phyloP scores from a whole-genome alignment of 2,113 vertebrate genomes.

The Pseudois nayaur region DNA sequence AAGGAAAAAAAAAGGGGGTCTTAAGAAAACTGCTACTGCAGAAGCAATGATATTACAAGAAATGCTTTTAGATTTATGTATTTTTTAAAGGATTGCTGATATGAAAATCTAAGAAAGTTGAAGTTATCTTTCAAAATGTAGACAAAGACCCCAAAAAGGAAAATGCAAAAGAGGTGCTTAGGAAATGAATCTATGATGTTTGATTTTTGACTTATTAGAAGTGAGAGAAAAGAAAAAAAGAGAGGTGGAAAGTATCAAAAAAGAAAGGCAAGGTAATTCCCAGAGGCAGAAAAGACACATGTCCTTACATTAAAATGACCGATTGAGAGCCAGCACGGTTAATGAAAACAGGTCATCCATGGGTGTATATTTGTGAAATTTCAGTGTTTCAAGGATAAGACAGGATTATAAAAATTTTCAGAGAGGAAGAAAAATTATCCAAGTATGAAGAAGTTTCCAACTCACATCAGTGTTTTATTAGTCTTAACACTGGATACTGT shows the following conservation, averaged over 20 bases:
- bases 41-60: neutral
- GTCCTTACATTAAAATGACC: neutral
- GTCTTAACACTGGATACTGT: neutral
- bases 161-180: neutral
- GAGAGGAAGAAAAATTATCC: neutral
- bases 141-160: neutral
- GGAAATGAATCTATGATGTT: neutral
- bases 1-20: neutral
- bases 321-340: neutral
- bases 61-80: neutral
- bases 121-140: neutral
- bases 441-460: neutral
- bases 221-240: neutral
- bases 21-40: neutral
- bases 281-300: neutral
- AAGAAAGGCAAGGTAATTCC: neutral
- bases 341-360: neutral
- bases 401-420: neutral
- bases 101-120: neutral
- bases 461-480: neutral
- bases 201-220: neutral
- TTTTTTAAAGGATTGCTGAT: neutral
- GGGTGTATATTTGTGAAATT: neutral
- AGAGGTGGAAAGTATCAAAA: neutral
- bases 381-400: neutral